phyloP scores from a whole-genome alignment of 2,113 vertebrate species.

The Chlorodrepanis virens region DNA sequence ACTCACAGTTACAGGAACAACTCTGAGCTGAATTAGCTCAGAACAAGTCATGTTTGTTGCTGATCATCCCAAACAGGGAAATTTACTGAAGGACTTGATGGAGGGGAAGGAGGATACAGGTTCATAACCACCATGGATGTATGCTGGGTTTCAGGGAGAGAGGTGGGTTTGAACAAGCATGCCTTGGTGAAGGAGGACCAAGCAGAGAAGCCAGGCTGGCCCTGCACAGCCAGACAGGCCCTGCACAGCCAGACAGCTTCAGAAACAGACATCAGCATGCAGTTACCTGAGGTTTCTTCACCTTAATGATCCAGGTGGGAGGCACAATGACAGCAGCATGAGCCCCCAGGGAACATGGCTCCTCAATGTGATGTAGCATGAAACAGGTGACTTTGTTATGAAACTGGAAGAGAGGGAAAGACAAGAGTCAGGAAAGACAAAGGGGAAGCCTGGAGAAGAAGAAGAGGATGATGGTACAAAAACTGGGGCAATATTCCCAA shows the following conservation, averaged over 20 bases:
- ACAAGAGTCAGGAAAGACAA: not conserved
- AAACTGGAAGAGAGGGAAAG: conserved; percentile 77
- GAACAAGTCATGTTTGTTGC: not conserved
- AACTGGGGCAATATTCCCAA: not conserved
- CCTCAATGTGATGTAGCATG: conserved; percentile 98
- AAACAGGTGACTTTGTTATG: conserved; percentile 99
- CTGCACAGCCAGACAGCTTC: conserved; percentile 36
- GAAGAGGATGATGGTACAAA: not conserved
- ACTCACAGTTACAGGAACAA: not conserved
- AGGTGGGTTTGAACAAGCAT: conserved; percentile 22
- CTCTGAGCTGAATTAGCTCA: conserved; percentile 1
- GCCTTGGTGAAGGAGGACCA: not conserved
- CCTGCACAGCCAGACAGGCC: conserved; percentile 23
- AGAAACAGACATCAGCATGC: conserved; percentile 67
- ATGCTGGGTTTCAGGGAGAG: not conserved
- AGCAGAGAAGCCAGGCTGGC: conserved; percentile 22
- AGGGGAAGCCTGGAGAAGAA: not conserved
- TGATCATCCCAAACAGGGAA: not conserved
- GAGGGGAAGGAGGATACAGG: not conserved
- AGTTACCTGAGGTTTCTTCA: conserved; percentile 95
- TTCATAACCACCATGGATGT: conserved; percentile 18
- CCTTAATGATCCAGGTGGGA: conserved; percentile 99
- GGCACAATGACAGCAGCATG: conserved; percentile 95
- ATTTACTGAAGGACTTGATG: not conserved
- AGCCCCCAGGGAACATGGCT: conserved; percentile 93